These are phyloP conservation scores for Gymnogyps californianus DNA, from an alignment of 2,113 vertebrate genomes.

Conservation along the genomic window DNA sequence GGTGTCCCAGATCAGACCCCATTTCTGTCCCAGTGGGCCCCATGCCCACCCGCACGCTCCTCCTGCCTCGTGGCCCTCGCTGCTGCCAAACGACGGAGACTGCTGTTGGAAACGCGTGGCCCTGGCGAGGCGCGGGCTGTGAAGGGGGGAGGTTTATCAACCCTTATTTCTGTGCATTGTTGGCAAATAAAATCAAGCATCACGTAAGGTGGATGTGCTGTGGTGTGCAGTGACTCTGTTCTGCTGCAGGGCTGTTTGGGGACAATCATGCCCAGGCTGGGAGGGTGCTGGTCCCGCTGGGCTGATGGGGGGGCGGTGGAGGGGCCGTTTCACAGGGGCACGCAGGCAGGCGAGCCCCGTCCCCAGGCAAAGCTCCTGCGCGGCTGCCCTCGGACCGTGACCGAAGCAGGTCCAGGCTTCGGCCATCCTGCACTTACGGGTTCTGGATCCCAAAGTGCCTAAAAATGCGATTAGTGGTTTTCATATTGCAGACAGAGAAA, in stretches of 20 bases:
- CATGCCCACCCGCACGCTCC: not conserved
- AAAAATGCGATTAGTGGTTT: accelerated
- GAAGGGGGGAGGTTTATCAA: accelerated
- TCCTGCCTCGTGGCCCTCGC: not conserved
- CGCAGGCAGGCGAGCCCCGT: accelerated
- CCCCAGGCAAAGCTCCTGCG: not conserved
- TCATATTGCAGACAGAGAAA: not conserved
- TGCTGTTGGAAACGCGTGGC: not conserved
- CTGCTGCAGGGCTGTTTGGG: not conserved
- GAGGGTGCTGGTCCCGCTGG: not conserved
- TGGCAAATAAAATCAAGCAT: not conserved
- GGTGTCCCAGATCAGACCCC: not conserved
- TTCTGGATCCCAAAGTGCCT: not conserved
- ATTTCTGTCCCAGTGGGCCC: not conserved
- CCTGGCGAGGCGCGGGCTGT: accelerated
- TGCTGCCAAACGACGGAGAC: not conserved
- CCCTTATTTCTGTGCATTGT: not conserved
- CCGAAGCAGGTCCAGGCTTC: not conserved
- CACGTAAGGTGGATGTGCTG: accelerated
- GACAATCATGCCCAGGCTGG: accelerated
- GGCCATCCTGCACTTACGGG: accelerated
- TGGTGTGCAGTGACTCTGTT: not conserved
- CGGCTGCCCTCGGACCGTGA: not conserved
- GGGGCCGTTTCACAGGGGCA: not conserved
- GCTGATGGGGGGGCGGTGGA: no score